Evolutionary conservation across 2,797 vertebrate species (phyloP).

Genomic region (Echeneis naucrates): DNA sequence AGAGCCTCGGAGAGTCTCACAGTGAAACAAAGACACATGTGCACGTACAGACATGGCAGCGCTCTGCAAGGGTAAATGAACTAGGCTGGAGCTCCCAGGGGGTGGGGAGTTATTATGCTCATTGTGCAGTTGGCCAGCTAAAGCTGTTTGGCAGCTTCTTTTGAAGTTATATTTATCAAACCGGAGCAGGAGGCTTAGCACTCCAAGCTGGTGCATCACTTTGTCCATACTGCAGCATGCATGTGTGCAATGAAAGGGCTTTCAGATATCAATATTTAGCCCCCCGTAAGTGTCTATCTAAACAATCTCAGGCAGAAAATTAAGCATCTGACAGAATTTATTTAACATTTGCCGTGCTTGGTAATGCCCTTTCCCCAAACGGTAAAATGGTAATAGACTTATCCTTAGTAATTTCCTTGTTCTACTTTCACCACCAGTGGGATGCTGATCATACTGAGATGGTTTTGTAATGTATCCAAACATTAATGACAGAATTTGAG

Average conservation of each 20-base stretch:
- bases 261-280: conserved; percentile 60
- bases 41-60: conserved; percentile 75
- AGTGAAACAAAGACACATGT: conserved; percentile 85
- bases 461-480: conserved; percentile 47
- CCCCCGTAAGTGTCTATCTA: conserved; percentile 42
- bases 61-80: conserved; percentile 79
- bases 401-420: conserved; percentile 19
- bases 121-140: conserved; percentile 82
- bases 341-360: conserved; percentile 17
- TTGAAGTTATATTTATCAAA: conserved; percentile 86
- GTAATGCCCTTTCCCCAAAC: conserved; percentile 12
- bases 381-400: conserved; percentile 24
- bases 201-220: conserved; percentile 70
- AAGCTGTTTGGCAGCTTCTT: conserved; percentile 83
- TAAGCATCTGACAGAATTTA: conserved; percentile 24
- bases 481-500: conserved; percentile 40
- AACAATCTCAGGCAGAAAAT: conserved; percentile 37
- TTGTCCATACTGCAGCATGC: conserved; percentile 70
- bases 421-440: conserved; percentile 14
- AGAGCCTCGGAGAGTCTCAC: conserved; percentile 73
- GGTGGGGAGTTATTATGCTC: conserved; percentile 80
- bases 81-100: conserved; percentile 81
- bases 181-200: conserved; percentile 79
- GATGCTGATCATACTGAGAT: conserved; percentile 23
- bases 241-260: conserved; percentile 59